A percentile compares a stretch with the other conserved stretches of the same genome.
These are phyloP conservation scores for Anolis sagrei DNA, from an alignment of 2,113 vertebrate genomes.

Conservation along the genomic window DNA sequence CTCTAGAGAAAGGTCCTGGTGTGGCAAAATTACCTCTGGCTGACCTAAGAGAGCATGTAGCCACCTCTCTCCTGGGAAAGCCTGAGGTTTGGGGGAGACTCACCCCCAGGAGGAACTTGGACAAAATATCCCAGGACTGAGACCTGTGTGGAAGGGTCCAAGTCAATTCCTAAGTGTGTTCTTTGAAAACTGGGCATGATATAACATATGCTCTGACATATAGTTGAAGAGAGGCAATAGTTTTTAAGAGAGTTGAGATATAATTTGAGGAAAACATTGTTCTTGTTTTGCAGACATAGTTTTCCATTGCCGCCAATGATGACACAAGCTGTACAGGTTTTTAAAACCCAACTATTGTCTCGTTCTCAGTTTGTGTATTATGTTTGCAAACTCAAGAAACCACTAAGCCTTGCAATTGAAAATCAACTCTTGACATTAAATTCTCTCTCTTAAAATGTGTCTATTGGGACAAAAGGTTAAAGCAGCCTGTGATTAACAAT, in stretches of 20 bases:
- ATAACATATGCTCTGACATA: neutral
- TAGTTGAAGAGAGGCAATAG: neutral
- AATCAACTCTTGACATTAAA: constrained; percentile 44
- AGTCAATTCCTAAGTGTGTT: neutral
- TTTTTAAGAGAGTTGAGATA: neutral
- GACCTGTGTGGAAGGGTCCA: too few species aligned
- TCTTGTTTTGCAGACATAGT: neutral
- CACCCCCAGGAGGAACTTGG: too few species aligned
- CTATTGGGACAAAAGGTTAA: constrained; percentile 45
- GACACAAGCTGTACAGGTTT: neutral
- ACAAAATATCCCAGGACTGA: too few species aligned
- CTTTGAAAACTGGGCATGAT: neutral
- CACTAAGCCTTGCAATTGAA: constrained; percentile 36
- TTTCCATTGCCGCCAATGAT: neutral
- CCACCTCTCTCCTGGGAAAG: too few species aligned
- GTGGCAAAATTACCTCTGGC: too few species aligned
- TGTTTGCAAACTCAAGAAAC: constrained; percentile 40
- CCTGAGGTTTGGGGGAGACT: too few species aligned
- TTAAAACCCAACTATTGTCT: neutral
- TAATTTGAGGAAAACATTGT: neutral
- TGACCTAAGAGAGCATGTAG: too few species aligned
- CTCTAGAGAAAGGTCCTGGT: too few species aligned
- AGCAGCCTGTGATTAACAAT: neutral
- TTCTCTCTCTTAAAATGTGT: constrained; percentile 7
- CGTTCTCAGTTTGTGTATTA: fast-evolving